phyloP scores from a whole-genome alignment of 2,888 invertebrate species.

The Heliconius sara region DNA sequence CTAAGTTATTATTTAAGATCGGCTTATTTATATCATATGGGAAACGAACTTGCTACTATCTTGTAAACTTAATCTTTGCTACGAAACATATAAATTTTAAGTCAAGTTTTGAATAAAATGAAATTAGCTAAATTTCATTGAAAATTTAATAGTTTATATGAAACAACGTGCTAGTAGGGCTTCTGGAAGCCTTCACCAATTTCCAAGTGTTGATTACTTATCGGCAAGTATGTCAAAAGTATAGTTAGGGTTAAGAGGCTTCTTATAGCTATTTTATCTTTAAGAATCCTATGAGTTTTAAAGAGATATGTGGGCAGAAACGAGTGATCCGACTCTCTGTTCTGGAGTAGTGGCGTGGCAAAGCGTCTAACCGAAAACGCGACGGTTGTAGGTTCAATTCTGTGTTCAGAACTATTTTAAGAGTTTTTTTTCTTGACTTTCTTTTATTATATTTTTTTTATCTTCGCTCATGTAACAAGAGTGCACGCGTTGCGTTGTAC shows the following conservation, averaged over 20 bases:
- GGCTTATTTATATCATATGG: background rate
- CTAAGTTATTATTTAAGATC: no score
- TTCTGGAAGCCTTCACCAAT: slow-evolving; percentile 4
- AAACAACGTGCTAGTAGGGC: background rate
- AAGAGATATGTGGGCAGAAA: no score
- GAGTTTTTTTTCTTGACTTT: no score
- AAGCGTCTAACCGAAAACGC: no score
- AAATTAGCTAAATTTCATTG: background rate
- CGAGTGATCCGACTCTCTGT: no score
- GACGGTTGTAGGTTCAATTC: no score
- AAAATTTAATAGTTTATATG: background rate
- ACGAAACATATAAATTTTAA: background rate
- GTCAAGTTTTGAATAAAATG: background rate
- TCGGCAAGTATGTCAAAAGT: background rate
- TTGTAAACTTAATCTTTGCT: background rate
- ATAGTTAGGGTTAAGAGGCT: background rate
- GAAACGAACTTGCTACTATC: background rate
- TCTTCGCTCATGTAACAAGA: no score
- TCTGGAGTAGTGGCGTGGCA: no score
- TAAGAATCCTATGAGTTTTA: no score
- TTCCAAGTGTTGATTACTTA: slow-evolving; percentile 12
- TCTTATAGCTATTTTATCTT: background rate
- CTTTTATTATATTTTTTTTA: no score
- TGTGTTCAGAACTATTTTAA: no score
- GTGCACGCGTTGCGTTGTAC: background rate